A percentile compares a stretch with the other conserved stretches of the same genome.
Conservation (phyloP, 2,113 vertebrate species). For the Heteronetta atricapilla region DNA sequence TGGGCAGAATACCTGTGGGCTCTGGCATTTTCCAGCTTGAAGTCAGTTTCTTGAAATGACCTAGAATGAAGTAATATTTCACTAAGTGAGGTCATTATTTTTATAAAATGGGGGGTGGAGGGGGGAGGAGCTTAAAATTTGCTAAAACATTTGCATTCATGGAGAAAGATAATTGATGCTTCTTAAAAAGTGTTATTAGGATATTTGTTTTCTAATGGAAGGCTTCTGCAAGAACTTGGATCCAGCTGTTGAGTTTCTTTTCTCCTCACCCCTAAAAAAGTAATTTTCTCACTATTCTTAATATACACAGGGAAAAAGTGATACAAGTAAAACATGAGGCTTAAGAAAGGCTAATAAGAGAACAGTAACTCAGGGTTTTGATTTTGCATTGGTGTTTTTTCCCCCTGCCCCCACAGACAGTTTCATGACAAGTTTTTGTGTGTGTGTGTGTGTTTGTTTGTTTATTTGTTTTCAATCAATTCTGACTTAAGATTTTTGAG, state of each 20-base stretch:
- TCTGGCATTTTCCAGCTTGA: not conserved
- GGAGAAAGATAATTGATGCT: not conserved
- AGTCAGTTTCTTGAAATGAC: not conserved
- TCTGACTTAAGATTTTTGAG: not conserved
- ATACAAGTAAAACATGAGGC: not conserved
- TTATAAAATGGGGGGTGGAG: not conserved
- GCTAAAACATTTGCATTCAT: not conserved
- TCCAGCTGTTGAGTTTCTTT: not conserved
- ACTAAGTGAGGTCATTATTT: not conserved
- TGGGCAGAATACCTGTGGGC: not conserved
- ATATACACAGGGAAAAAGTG: fast-evolving
- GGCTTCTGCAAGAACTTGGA: not conserved
- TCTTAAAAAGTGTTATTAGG: not conserved
- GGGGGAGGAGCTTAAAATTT: not conserved
- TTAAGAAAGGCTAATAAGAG: not conserved
- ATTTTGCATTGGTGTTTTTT: not conserved
- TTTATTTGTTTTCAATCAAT: not conserved
- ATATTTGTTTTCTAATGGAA: not conserved
- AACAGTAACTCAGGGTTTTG: not conserved
- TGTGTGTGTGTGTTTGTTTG: no score
- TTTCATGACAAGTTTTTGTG: not conserved
- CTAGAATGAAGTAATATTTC: not conserved
- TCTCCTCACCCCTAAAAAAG: not conserved
- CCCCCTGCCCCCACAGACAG: not conserved
- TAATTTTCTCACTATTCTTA: not conserved